These are phyloP conservation scores for Branchellion lobata DNA, from an alignment of 2,888 invertebrate genomes.

Conservation along the genomic window DNA sequence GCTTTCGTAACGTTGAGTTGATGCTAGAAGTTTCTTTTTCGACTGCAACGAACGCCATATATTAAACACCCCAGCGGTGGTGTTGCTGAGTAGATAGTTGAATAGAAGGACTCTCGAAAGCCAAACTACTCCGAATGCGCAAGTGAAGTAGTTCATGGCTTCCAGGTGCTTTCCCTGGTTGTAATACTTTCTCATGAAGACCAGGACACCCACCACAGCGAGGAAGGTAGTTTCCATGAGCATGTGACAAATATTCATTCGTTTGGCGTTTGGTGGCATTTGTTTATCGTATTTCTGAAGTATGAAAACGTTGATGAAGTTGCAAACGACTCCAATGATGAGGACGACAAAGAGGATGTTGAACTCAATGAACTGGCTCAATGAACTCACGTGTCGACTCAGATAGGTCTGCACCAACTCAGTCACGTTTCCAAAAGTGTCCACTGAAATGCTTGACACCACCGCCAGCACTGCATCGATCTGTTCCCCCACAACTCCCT, in stretches of 20 bases:
- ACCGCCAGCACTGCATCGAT: not conserved
- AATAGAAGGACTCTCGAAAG: slow-evolving; percentile 5
- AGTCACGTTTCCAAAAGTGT: slow-evolving; percentile 10
- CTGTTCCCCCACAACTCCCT: not conserved
- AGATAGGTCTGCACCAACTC: slow-evolving; percentile 22
- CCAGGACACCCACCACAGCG: not conserved
- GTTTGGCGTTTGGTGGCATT: slow-evolving; percentile 2
- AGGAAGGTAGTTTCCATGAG: slow-evolving; percentile 16
- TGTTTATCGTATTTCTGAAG: slow-evolving; percentile 12
- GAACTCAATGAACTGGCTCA: slow-evolving; percentile 22
- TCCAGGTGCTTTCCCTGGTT: not conserved
- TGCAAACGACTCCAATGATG: slow-evolving; percentile 15
- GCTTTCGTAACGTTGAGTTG: not conserved
- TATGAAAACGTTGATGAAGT: slow-evolving; percentile 4
- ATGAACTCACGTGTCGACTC: not conserved
- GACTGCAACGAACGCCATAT: not conserved
- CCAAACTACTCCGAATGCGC: slow-evolving; percentile 11
- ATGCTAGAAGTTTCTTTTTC: not conserved
- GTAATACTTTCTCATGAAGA: not conserved
- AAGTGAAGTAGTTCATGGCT: slow-evolving; percentile 25
- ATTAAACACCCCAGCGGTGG: not conserved
- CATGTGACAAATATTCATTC: not conserved
- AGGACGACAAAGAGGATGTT: slow-evolving; percentile 16
- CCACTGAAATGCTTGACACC: not conserved
- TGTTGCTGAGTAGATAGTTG: slow-evolving; percentile 16